Base-by-base conservation (phyloP, 1,140 invertebrate species). In the Tetragnatha versicolor region DNA sequence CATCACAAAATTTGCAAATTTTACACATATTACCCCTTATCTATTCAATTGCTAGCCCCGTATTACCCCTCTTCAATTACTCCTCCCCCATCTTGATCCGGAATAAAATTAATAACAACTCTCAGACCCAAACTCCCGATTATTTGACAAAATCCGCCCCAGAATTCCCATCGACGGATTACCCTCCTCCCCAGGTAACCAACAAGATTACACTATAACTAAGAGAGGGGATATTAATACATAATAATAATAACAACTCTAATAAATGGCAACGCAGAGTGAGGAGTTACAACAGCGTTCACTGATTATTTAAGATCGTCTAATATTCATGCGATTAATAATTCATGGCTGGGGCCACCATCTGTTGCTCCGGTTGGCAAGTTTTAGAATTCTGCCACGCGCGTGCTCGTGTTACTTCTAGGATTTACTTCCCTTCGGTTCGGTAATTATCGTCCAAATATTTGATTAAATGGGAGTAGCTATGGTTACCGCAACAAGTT, bases 241-340 rank as follows among this genome's bases (percentile, higher is more conserved):
- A n/a, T 63, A 63, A 63, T 63, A 63, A 63, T 63, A 63, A 63
- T 63, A 63, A 63, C 42, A 63, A 25, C 42, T 42, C 60, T 63
- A 63, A 63, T 63, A 63, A 42, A 42, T 37, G 33, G n/a, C 37
- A 63, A 42, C 60, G 33, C 35, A 25, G 1, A 63, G 60, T 25
- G 60, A 37, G 60, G 27, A 42, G 60, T 39, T 42, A n/a, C 10
- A 25, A n/a, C 22, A 9, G 9, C 7, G 2, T 63, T 10, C 14
- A 17, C 33, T 39, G 60, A 63, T 63, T 63, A 63, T 63, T 63
- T 63, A 63, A 63, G 60, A 31, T 25, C 37, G 33, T 63, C 60
- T 63, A 45, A 42, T 63, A 63, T 42, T 63, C 60, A 63, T 42
- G 37, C 37, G 3, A 63, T 63, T 63, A 63, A 63, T 63, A 63